phyloP scores from a whole-genome alignment of 1,140 invertebrate species.

The Eriocheir sinensis region DNA sequence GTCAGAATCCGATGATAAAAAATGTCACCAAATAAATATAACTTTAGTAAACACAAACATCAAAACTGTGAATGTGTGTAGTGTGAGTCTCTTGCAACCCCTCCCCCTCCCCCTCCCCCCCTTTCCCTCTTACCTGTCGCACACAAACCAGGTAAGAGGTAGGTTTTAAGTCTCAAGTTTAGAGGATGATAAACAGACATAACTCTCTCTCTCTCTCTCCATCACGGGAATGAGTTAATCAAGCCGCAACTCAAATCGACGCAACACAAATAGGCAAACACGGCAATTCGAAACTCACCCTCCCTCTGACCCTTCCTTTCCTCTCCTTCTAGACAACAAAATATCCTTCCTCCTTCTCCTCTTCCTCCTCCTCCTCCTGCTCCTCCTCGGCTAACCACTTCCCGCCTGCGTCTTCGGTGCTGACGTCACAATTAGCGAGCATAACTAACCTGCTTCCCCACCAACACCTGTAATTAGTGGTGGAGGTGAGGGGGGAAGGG shows the following conservation, averaged over 20 bases:
- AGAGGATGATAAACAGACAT: too few relatives aligned
- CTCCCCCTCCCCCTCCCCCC: too few relatives aligned
- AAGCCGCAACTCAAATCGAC: not conserved
- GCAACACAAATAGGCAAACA: not conserved
- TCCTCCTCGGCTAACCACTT: not conserved
- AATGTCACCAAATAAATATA: too few relatives aligned
- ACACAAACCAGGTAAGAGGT: too few relatives aligned
- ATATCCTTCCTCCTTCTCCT: constrained; percentile 20
- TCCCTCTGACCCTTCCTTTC: too few relatives aligned
- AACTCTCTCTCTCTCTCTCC: not conserved
- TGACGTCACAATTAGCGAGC: constrained; percentile 22
- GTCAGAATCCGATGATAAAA: too few relatives aligned
- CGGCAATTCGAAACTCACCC: constrained; percentile 5
- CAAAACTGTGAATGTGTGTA: too few relatives aligned
- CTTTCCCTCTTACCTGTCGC: too few relatives aligned
- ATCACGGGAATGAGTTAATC: not conserved
- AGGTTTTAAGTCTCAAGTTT: too few relatives aligned
- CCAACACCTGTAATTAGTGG: not conserved
- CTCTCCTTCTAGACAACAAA: not conserved
- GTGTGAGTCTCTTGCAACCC: too few relatives aligned
- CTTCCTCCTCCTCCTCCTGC: not conserved
- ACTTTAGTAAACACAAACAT: too few relatives aligned
- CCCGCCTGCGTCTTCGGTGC: not conserved
- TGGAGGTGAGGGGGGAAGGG: not conserved
- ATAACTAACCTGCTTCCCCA: not conserved